Percentiles rank a stretch among this genome's conserved stretches.
Evolutionary conservation across 2,888 invertebrate species (phyloP).

Genomic region (Stenodera caucasica): DNA sequence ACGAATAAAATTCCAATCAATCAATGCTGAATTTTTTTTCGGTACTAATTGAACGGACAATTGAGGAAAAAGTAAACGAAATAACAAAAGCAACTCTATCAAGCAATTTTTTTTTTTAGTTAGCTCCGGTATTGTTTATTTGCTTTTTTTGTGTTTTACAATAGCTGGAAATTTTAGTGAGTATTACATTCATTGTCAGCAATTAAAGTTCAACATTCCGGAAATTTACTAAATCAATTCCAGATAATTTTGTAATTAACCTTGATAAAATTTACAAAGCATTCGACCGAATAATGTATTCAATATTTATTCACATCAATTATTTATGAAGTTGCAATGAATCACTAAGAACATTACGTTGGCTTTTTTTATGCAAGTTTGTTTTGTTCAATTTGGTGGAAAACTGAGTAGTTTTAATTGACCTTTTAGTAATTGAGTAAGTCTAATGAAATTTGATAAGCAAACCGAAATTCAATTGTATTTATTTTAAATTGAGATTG

Average conservation of each 20-base stretch:
- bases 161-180: neutral
- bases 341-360: neutral
- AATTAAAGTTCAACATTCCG: neutral
- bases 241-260: neutral
- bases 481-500: too few species aligned
- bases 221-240: conserved; percentile 5
- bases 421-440: neutral
- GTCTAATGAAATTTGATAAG: neutral
- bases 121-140: neutral
- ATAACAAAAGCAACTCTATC: neutral
- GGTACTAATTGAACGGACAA: neutral
- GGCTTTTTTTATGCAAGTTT: neutral
- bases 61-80: neutral
- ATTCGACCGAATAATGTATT: neutral
- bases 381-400: neutral
- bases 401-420: neutral
- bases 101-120: neutral
- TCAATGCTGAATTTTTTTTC: neutral
- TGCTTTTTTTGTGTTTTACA: neutral
- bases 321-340: neutral
- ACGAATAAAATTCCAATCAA: neutral
- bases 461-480: neutral
- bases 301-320: conserved; percentile 1
- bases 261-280: neutral
- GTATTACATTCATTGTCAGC: neutral